Conservation (phyloP, 2,888 invertebrate species). For the Pristionchus mayeri region DNA sequence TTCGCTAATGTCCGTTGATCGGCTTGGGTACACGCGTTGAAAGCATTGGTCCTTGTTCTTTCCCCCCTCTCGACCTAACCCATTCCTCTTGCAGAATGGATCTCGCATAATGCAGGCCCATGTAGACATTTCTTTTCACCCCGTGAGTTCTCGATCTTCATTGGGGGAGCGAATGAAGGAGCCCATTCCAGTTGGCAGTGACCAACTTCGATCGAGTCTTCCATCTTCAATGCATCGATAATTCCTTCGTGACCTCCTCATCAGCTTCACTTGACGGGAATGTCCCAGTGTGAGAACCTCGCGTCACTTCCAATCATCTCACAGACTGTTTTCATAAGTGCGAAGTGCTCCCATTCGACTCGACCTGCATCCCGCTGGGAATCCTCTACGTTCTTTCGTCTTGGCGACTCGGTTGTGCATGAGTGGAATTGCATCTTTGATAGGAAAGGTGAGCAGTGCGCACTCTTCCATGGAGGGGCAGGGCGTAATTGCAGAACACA, state of each 20-base stretch:
- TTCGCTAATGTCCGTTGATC: constrained; percentile 42
- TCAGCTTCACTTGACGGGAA: background rate
- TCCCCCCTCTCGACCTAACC: background rate
- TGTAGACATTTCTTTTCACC: constrained; percentile 66
- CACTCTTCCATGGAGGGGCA: background rate
- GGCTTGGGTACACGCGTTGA: too few species aligned
- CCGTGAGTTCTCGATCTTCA: constrained; percentile 50
- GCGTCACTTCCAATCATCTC: constrained; percentile 25
- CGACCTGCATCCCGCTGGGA: constrained; percentile 63
- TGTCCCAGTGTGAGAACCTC: constrained; percentile 6
- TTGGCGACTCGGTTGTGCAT: constrained; percentile 66
- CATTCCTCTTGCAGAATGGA: constrained; percentile 58
- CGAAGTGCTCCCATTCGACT: constrained; percentile 59
- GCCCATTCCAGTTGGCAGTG: constrained; percentile 54
- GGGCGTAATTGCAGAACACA: constrained; percentile 51
- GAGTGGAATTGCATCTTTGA: constrained; percentile 63
- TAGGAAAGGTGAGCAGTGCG: constrained; percentile 50
- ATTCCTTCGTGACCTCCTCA: constrained; percentile 38
- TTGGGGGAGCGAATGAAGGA: background rate
- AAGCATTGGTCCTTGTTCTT: too few species aligned
- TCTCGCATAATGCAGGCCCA: constrained; percentile 60
- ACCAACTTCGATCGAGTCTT: constrained; percentile 62
- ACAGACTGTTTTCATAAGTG: constrained; percentile 22
- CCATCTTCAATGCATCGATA: constrained; percentile 60
- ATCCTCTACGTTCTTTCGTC: constrained; percentile 57